These are phyloP conservation scores for Gonioctena quinquepunctata DNA, from an alignment of 1,140 invertebrate species.

Conservation along the genomic window DNA sequence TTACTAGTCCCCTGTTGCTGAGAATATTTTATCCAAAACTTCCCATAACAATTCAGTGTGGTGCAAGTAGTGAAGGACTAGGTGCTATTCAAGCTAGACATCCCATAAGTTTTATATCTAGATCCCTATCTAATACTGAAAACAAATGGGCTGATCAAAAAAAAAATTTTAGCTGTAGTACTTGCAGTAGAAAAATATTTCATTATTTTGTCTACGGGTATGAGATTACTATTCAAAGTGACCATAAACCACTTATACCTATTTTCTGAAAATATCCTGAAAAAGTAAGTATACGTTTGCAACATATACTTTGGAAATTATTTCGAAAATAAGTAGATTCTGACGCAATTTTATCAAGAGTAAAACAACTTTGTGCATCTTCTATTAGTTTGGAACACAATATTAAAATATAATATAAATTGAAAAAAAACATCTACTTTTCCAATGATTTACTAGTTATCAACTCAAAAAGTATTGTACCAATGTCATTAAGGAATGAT, in stretches of 20 bases:
- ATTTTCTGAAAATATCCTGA: conserved; percentile 56
- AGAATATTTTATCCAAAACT: conserved; percentile 38
- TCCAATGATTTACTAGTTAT: background rate
- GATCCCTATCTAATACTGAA: conserved; percentile 47
- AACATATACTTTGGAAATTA: conserved; percentile 35
- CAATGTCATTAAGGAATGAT: background rate
- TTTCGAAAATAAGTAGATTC: conserved; percentile 17
- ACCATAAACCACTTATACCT: conserved; percentile 56
- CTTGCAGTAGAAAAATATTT: conserved; percentile 53
- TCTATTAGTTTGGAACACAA: background rate
- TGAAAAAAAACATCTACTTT: background rate
- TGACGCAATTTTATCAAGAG: too few relatives aligned
- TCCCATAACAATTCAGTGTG: conserved; percentile 43
- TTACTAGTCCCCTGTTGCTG: conserved; percentile 37
- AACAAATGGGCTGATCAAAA: conserved; percentile 53
- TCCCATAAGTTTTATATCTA: conserved; percentile 53
- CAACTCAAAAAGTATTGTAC: background rate
- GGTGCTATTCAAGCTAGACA: conserved; percentile 52
- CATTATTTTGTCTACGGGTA: conserved; percentile 53
- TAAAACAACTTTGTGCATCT: too few relatives aligned
- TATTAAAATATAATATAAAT: background rate
- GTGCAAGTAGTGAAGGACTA: conserved; percentile 50
- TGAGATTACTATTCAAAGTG: conserved; percentile 50
- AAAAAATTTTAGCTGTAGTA: conserved; percentile 50
- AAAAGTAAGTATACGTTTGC: conserved; percentile 50